Evolutionary conservation across 1,140 invertebrate genomes (phyloP), one percentile per base, ranked within the genome.

Genomic region (Microplitis mediator): DNA sequence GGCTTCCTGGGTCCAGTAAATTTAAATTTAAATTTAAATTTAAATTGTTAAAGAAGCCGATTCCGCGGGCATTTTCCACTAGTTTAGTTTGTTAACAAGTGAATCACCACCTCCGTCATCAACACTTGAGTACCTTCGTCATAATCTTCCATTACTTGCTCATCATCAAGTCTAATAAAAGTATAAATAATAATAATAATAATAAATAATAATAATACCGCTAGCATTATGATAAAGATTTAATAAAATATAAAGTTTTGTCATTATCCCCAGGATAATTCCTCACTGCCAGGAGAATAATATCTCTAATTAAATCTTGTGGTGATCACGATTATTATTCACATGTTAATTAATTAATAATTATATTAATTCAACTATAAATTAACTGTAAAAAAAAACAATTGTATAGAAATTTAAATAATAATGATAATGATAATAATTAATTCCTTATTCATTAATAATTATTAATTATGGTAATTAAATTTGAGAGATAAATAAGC

Each of bases 1-100:
- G 9, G 93, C 93, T 16, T 93, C 93, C 13, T 99, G 98, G 98
- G 92, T 98, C 73, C 94, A 95, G 88, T 95, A 91, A 89, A 76
- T 31, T 11, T 14, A 3, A 60, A 62, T 14, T 54, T 50, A 66
- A 54, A 51, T 60, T 23, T 8, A 39, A 23, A 36, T 54, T 23
- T 9, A 14, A 60, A 50, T 32, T 31, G 13, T 51, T 16, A 56
- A 23, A 23, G 23, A 23, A 23, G 36, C 63, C 45, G 36, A 45
- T 4, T 8, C 35, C 13, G 8, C 8, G 60, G 16, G 11, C 35
- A 3, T 9, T 58, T 23, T 69, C 11, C 31, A 60, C 52, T 56
- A 56, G 34, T 31, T 61, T 67, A 51, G n/a, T 51, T 31, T 54
- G 11, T 31, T 23, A 39, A n/a, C 51, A 6, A 4, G 50, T 23